Evolutionary conservation across 2,888 invertebrate genomes (phyloP).

Genomic region (Drosophila niveifrons): DNA sequence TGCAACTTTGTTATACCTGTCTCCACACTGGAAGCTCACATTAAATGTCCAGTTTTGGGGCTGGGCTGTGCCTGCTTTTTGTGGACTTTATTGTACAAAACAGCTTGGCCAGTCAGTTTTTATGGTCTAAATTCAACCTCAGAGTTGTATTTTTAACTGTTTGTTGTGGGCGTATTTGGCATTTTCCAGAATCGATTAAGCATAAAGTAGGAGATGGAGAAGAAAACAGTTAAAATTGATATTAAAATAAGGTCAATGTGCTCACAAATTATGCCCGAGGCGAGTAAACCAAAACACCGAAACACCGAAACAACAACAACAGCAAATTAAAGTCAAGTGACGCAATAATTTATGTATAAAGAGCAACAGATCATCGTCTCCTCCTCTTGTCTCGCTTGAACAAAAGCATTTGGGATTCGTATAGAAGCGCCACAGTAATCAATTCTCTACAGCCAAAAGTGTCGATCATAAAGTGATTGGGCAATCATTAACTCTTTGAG

Average conservation of each 20-base stretch:
- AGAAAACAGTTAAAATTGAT: constrained; percentile 8
- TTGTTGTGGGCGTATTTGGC: constrained; percentile 14
- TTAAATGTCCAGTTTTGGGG: constrained; percentile 44
- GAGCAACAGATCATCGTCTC: constrained; percentile 44
- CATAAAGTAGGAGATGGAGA: constrained; percentile 3
- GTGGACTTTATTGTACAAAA: constrained; percentile 54
- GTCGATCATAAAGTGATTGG: constrained; percentile 55
- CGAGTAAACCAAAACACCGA: background rate
- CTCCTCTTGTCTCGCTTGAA: constrained; percentile 8
- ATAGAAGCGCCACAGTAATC: constrained; percentile 35
- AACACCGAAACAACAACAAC: background rate
- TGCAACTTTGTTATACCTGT: constrained; percentile 26
- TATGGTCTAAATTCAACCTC: constrained; percentile 4
- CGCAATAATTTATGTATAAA: constrained; percentile 62
- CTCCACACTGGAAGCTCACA: constrained; percentile 22
- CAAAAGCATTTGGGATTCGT: background rate
- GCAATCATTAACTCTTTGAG: constrained; percentile 43
- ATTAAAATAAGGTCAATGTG: constrained; percentile 61
- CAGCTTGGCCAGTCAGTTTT: constrained; percentile 33
- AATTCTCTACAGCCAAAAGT: constrained; percentile 51
- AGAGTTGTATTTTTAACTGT: background rate
- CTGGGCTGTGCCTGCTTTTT: constrained; percentile 13
- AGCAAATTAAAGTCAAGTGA: constrained; percentile 32
- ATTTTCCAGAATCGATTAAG: constrained; percentile 34
- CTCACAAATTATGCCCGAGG: constrained; percentile 18